Percentiles rank a stretch among this genome's conserved stretches.
Conservation (phyloP, 2,797 vertebrate species). For the Pangasius larnaudii region DNA sequence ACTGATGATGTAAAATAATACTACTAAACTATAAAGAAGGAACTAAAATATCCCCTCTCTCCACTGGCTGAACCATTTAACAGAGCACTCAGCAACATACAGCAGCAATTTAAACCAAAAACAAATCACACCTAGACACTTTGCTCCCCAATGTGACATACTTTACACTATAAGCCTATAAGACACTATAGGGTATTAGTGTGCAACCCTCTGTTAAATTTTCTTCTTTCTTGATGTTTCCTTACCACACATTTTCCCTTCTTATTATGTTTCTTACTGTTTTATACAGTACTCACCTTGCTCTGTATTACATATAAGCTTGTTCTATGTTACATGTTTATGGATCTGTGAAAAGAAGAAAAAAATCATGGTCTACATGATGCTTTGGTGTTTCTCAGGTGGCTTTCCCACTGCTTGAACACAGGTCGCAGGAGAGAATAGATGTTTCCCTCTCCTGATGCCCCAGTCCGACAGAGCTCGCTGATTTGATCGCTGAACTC, state of each 20-base stretch:
- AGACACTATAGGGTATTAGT: background rate
- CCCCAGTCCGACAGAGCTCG: constrained; percentile 47
- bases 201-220: background rate
- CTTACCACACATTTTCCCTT: background rate
- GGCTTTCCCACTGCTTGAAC: constrained; percentile 52
- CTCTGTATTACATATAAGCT: background rate
- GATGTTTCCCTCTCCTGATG: constrained; percentile 35
- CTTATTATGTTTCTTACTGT: background rate
- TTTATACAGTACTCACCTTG: background rate
- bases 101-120: background rate
- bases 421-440: constrained; percentile 53
- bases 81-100: background rate
- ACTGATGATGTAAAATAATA: background rate
- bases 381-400: constrained; percentile 51
- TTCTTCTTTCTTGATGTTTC: background rate
- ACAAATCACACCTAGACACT: too few relatives aligned
- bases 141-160: background rate
- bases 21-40: background rate
- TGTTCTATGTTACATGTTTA: background rate
- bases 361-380: constrained; percentile 29
- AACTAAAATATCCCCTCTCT: background rate
- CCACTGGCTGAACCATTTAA: background rate
- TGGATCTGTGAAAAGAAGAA: background rate
- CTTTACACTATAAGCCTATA: background rate
- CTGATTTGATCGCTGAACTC: constrained; percentile 55